Base-by-base conservation (phyloP, 1,140 invertebrate genomes). In the Zaprionus kolodkinae region DNA sequence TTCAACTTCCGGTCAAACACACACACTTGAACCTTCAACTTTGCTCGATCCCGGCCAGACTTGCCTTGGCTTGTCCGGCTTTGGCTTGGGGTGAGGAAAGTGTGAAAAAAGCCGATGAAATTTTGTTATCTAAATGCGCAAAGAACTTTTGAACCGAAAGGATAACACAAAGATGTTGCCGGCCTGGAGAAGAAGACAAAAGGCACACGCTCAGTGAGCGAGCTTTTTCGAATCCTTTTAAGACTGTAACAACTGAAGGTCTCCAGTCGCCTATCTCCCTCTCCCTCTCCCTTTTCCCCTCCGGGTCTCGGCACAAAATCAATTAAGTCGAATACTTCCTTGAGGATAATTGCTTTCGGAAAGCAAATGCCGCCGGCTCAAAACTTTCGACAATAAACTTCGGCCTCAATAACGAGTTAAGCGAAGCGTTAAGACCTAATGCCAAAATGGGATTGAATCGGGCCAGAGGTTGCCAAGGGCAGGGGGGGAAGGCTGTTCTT, bases 261-360 rank as follows among this genome's bases (percentile, higher is more conserved):
- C 13, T 21, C 15, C 15, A 12, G 45, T 15, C 17, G n/a, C 13
- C 2, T 33, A 9, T 45, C 40, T 30, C 15, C 7, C 35, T 60
- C 15, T 35, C 3, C 21, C 3, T 50, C n/a, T 17, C 27, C 35
- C 12, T 21, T 11, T 12, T 38, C 17, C 13, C 11, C 15, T 40
- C 13, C 6, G 13, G 40, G 40, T 15, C 40, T 72, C 43, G 72
- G 59, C 59, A 52, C 72, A 78, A 84, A 89, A 89, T 89, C 85
- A 89, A 89, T 89, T 89, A 89, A 89, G 85, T 89, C 85, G 86
- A 85, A 85, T 84, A 85, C 85, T 89, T 89, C 85, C 85, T 79
- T 73, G 48, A 85, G 85, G 81, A 89, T 89, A 89, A 89, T 89
- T 89, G 83, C 83, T 87, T 87, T 87, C 79, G 83, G 78, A 87